Percentiles rank a stretch among this genome's conserved stretches.
Evolutionary conservation across 2,888 invertebrate species (phyloP).

Genomic region (Spisula subtruncata): DNA sequence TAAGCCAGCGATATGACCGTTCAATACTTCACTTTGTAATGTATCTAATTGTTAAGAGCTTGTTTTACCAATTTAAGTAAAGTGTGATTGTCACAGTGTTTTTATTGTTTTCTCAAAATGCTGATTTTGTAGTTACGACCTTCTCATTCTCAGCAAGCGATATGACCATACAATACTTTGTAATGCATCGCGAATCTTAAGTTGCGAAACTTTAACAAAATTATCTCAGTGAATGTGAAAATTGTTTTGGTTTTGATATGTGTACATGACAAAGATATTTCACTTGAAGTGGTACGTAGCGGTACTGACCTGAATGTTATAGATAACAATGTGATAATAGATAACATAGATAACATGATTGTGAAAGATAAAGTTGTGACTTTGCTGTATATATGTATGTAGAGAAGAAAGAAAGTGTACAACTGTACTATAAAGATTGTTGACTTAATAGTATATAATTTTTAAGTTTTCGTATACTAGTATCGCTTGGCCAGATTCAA

Average conservation of each 20-base stretch:
- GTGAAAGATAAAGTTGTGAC: background rate
- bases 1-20: no score
- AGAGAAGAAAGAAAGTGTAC: constrained; percentile 2
- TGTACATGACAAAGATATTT: background rate
- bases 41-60: no score
- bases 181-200: background rate
- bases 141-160: no score
- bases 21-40: no score
- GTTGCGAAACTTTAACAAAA: constrained; percentile 5
- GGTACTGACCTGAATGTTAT: constrained; percentile 47
- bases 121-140: no score
- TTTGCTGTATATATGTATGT: background rate
- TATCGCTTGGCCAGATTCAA: no score
- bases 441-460: background rate
- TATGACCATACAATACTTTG: no score
- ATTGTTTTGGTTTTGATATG: background rate
- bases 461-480: no score
- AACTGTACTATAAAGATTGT: background rate
- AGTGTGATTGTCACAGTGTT: no score
- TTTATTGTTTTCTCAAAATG: no score
- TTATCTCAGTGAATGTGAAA: constrained; percentile 11
- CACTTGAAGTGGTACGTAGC: constrained; percentile 41
- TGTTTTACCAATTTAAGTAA: no score
- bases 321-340: background rate
- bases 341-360: background rate